Conservation (phyloP, 2,797 vertebrate species). For the Spea hammondii region DNA sequence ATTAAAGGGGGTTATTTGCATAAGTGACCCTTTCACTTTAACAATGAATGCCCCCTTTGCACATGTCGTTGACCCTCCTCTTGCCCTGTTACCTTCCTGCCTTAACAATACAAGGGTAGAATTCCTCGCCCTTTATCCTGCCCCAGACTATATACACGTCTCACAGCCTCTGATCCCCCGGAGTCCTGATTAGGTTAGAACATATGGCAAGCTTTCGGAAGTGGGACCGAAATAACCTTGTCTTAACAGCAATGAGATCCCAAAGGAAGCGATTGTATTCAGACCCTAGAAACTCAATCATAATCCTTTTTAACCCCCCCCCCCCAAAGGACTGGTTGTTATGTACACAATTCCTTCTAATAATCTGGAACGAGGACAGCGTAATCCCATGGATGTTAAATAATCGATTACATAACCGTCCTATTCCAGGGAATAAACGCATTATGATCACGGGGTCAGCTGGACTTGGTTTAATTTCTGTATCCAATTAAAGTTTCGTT, state of each 20-base stretch:
- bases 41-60: no score
- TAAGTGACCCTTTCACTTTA: no score
- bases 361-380: no score
- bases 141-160: constrained; percentile 2
- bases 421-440: not conserved
- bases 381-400: not conserved
- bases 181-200: constrained; percentile 37
- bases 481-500: not conserved
- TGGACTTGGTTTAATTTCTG: not conserved
- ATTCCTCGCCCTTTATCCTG: constrained; percentile 1
- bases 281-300: not conserved
- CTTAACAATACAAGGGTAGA: constrained; percentile 4
- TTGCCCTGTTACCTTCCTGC: constrained; percentile 33
- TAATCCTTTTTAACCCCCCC: not conserved
- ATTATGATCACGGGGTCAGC: not conserved
- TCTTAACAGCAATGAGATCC: not conserved
- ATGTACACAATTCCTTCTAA: no score
- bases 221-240: constrained; percentile 20
- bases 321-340: not conserved
- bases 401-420: constrained; percentile 25
- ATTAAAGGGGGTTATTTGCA: no score
- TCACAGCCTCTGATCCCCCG: constrained; percentile 25
- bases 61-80: not conserved
- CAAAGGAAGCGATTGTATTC: constrained; percentile 15
- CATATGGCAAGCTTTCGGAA: constrained; percentile 19